Evolutionary conservation across 1,140 invertebrate genomes (phyloP).

Genomic region (Lordiphosa mommai): DNA sequence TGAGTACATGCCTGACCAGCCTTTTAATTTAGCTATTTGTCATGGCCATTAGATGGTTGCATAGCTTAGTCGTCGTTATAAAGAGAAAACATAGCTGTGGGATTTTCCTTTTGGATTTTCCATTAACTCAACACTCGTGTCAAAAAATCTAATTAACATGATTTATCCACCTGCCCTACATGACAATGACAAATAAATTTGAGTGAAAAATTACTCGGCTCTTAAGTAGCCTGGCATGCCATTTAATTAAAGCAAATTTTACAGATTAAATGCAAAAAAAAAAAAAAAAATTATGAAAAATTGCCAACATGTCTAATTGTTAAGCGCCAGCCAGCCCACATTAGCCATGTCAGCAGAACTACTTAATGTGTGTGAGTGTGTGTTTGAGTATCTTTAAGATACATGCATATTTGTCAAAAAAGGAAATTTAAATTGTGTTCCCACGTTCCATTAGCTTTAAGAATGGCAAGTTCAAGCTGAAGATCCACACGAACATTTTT

Average conservation of each 20-base stretch:
- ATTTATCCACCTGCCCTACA: constrained; percentile 53
- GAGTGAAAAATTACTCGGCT: constrained; percentile 44
- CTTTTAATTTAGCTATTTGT: constrained; percentile 70
- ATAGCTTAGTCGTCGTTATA: too few relatives aligned
- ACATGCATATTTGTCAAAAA: constrained; percentile 38
- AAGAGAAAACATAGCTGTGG: too few relatives aligned
- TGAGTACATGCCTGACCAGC: constrained; percentile 43
- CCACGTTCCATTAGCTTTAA: constrained; percentile 3
- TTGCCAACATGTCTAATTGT: constrained; percentile 63
- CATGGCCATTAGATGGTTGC: constrained; percentile 50
- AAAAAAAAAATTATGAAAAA: constrained; percentile 42
- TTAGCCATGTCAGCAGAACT: constrained; percentile 37
- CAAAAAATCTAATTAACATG: constrained; percentile 54
- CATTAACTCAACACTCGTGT: constrained; percentile 63
- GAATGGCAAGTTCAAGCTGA: background rate
- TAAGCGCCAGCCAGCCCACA: constrained; percentile 58
- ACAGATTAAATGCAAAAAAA: constrained; percentile 9
- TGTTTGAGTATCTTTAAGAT: constrained; percentile 39
- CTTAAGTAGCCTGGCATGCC: constrained; percentile 59
- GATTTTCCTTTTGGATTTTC: constrained; percentile 45
- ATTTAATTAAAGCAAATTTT: constrained; percentile 69
- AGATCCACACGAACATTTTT: constrained; percentile 9
- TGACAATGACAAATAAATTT: constrained; percentile 73
- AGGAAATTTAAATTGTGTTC: constrained; percentile 20
- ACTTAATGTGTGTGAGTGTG: constrained; percentile 7